Conservation (phyloP, 2,888 invertebrate genomes). For the Nomada fabriciana region DNA sequence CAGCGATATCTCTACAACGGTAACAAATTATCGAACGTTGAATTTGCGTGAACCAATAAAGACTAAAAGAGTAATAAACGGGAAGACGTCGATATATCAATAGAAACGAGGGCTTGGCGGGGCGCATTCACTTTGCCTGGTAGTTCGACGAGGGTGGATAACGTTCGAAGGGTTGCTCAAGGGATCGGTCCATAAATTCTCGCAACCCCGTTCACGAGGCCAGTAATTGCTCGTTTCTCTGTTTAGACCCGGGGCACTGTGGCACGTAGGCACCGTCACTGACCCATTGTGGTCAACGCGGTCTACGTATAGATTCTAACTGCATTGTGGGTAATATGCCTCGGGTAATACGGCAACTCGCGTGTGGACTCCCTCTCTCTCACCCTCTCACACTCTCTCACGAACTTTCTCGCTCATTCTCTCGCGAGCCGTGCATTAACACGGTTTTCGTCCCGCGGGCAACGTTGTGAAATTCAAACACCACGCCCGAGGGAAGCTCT, state of each 20-base stretch:
- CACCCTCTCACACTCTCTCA: not conserved
- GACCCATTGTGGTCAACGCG: conserved; percentile 68
- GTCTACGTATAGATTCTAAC: conserved; percentile 70
- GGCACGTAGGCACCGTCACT: conserved; percentile 59
- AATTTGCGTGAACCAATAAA: not conserved
- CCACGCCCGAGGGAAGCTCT: not conserved
- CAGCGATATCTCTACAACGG: too few relatives aligned
- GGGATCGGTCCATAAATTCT: conserved; percentile 64
- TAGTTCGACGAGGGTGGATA: conserved; percentile 55
- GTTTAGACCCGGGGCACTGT: conserved; percentile 50
- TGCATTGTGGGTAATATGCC: conserved; percentile 72
- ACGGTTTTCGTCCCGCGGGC: conserved; percentile 43
- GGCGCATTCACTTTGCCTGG: conserved; percentile 34
- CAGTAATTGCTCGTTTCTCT: conserved; percentile 70
- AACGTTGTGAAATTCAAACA: conserved; percentile 39
- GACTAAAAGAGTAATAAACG: too few relatives aligned
- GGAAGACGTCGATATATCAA: conserved; percentile 40
- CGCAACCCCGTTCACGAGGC: conserved; percentile 17
- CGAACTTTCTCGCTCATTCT: not conserved
- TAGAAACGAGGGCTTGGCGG: conserved; percentile 20
- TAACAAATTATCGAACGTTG: not conserved
- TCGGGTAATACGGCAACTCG: conserved; percentile 63
- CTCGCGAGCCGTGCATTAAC: conserved; percentile 44
- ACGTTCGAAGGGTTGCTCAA: conserved; percentile 60
- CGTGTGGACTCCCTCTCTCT: conserved; percentile 23